A percentile compares a stretch with the other conserved stretches of the same genome.
Conservation (phyloP, 2,888 invertebrate species). For the Tyria jacobaeae region DNA sequence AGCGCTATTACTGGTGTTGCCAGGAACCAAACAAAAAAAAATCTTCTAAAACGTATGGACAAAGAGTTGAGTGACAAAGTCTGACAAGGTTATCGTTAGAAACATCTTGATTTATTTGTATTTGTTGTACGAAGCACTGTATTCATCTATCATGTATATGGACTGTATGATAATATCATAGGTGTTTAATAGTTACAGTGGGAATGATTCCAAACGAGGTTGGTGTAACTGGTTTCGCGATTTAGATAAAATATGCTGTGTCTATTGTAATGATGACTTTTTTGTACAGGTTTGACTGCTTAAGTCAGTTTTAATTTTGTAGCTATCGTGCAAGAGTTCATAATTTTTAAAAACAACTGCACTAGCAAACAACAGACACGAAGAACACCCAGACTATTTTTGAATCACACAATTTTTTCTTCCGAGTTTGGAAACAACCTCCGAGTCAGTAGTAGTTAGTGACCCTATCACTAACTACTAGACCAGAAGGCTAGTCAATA, state of each 20-base stretch:
- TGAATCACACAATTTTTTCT: no score
- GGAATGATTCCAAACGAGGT: conserved; percentile 48
- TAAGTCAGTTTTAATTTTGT: background rate
- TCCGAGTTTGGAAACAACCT: no score
- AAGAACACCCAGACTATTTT: no score
- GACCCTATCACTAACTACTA: no score
- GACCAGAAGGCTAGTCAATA: no score
- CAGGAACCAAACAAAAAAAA: conserved; percentile 57
- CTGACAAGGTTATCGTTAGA: conserved; percentile 66
- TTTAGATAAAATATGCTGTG: conserved; percentile 36
- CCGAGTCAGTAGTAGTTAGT: no score
- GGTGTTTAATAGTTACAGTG: conserved; percentile 51
- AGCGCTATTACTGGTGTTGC: conserved; percentile 67
- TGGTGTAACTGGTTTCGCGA: conserved; percentile 44
- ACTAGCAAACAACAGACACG: no score
- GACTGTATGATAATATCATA: conserved; percentile 64
- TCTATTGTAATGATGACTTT: conserved; percentile 31
- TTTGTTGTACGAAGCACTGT: conserved; percentile 66
- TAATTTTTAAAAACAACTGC: no score
- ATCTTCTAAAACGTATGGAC: conserved; percentile 54
- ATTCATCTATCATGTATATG: conserved; percentile 69
- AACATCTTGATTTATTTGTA: conserved; percentile 74
- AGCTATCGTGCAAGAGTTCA: background rate
- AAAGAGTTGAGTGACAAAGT: conserved; percentile 74
- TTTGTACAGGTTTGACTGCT: conserved; percentile 14